Conservation (phyloP, 2,797 vertebrate species). For the Sphaeramia orbicularis region DNA sequence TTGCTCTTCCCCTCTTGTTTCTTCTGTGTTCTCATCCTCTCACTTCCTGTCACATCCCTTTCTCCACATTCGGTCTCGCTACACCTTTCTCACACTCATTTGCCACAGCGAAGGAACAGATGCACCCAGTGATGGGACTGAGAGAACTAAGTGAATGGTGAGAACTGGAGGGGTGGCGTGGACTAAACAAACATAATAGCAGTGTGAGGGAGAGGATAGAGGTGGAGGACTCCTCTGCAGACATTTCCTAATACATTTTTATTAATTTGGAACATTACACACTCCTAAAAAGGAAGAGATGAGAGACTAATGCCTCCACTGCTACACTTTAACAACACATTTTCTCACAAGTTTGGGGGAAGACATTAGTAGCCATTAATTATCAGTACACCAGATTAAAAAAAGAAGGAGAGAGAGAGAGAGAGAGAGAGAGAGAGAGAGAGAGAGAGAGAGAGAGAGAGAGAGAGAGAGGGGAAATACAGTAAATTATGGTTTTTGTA, state of each 20-base stretch:
- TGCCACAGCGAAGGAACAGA: conserved; percentile 28
- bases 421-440: too few species aligned
- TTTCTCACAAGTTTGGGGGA: neutral
- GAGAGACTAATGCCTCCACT: conserved; percentile 30
- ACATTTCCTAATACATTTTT: conserved; percentile 20
- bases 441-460: too few species aligned
- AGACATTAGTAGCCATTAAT: neutral
- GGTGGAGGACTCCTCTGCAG: conserved; percentile 9
- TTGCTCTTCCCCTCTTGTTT: conserved; percentile 38
- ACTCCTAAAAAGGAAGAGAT: conserved; percentile 21
- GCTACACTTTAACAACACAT: conserved; percentile 5
- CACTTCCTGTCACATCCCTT: conserved; percentile 28
- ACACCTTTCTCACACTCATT: conserved; percentile 48
- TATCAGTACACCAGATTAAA: conserved; percentile 11
- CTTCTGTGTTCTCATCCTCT: conserved; percentile 23
- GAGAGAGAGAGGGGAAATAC: too few species aligned
- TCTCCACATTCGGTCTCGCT: conserved; percentile 22
- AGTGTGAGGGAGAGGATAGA: conserved; percentile 9
- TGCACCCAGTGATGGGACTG: conserved; percentile 50
- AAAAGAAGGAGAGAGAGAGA: too few species aligned
- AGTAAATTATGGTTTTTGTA: too few species aligned
- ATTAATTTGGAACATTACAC: conserved; percentile 24
- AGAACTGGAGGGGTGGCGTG: conserved; percentile 23
- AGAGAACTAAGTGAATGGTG: conserved; percentile 29
- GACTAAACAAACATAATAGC: conserved; percentile 37